Percentiles rank a stretch among this genome's conserved stretches.
phyloP scores from a whole-genome alignment of 2,113 vertebrate genomes.

The Sclerurus mexicanus region DNA sequence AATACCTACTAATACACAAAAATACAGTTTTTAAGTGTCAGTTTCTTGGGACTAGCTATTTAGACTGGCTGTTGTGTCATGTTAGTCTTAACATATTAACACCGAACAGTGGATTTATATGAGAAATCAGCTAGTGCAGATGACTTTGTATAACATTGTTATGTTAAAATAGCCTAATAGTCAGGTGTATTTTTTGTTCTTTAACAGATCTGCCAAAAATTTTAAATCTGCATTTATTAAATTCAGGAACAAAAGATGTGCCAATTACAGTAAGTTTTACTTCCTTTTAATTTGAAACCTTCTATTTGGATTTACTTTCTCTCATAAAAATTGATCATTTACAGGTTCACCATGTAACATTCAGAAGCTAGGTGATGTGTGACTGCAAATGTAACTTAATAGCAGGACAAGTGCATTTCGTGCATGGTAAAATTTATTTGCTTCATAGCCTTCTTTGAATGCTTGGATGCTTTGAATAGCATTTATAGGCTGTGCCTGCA shows the following conservation, averaged over 20 bases:
- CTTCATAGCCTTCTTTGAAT: neutral
- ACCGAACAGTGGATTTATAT: neutral
- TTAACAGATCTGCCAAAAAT: constrained; percentile 93
- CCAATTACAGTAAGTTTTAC: constrained; percentile 90
- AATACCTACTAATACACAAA: neutral
- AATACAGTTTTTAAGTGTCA: neutral
- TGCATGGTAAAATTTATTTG: neutral
- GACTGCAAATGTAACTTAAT: neutral
- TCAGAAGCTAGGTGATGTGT: neutral
- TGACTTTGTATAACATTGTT: neutral
- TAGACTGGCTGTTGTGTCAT: neutral
- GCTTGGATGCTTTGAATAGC: neutral
- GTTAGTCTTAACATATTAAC: neutral
- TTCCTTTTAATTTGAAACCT: constrained; percentile 41
- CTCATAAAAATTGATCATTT: neutral
- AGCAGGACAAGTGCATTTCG: neutral
- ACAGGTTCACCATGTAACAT: neutral
- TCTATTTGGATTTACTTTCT: neutral
- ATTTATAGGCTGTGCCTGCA: neutral
- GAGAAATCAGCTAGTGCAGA: neutral
- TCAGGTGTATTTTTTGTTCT: constrained; percentile 48
- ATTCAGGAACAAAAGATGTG: constrained; percentile 98
- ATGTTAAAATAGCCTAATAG: neutral
- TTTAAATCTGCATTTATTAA: constrained; percentile 97
- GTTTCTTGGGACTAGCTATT: neutral